Evolutionary conservation across 2,888 invertebrate species (phyloP).

Genomic region (Philopedon plagiatum): DNA sequence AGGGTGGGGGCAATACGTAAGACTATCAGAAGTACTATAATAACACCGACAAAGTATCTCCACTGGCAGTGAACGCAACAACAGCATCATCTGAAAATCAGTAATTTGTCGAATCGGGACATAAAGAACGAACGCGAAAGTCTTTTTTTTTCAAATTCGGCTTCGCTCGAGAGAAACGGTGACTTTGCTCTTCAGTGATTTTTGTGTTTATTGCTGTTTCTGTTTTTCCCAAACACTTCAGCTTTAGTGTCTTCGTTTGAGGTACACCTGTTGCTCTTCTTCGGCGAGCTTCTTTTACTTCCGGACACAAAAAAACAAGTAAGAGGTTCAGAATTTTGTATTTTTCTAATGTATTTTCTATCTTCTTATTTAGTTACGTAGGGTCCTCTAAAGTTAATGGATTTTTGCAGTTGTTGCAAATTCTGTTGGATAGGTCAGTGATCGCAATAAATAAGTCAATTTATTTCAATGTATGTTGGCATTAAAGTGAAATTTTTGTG

Average conservation of each 20-base stretch:
- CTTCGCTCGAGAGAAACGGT: slow-evolving; percentile 2
- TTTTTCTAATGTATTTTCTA: not conserved
- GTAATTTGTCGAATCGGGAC: slow-evolving; percentile 25
- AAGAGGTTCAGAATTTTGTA: not conserved
- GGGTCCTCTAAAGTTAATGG: no score
- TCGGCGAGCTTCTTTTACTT: slow-evolving; percentile 21
- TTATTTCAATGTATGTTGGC: no score
- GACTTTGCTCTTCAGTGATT: slow-evolving; percentile 18
- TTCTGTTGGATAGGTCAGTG: slow-evolving; percentile 33
- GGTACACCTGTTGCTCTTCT: slow-evolving; percentile 30
- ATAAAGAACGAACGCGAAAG: slow-evolving; percentile 11
- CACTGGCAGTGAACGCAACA: slow-evolving; percentile 43
- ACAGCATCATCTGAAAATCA: slow-evolving; percentile 46
- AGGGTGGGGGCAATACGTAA: slow-evolving; percentile 54
- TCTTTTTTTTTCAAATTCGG: slow-evolving; percentile 4
- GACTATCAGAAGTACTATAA: slow-evolving; percentile 54
- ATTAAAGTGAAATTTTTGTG: not conserved
- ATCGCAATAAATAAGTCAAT: slow-evolving; percentile 26
- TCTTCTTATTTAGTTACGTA: not conserved
- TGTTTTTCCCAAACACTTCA: not conserved
- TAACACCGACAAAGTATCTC: slow-evolving; percentile 50
- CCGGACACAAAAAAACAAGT: slow-evolving; percentile 35
- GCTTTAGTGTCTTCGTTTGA: slow-evolving; percentile 12
- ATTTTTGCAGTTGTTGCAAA: not conserved
- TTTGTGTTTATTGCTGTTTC: slow-evolving; percentile 21